Base-by-base conservation (phyloP, 2,113 vertebrate species). In the Serinus canaria region DNA sequence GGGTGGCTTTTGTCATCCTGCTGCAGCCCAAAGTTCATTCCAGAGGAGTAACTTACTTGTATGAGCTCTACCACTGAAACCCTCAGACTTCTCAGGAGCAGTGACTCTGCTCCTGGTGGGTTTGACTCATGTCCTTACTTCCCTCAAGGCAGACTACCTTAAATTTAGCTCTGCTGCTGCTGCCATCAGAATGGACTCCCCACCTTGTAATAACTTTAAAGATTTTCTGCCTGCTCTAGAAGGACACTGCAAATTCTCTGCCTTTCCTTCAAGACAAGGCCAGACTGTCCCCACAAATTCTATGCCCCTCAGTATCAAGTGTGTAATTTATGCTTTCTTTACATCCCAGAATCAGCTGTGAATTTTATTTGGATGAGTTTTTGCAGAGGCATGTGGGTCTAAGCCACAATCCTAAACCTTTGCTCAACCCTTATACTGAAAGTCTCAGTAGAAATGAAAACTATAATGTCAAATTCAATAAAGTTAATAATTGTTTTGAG, bases 121-220 rank as follows among this genome's bases (percentile, higher is more conserved):
- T 2, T 75, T 75, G 31, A 33, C 33, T 59, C 66, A 13, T 11
- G 35, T 11, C 28, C 25, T 83, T 67, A 25, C 31, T 80, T 81
- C 77, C 11, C 27, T 27, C 19, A 24, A 53, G 28, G 8, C 0
- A 4, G 16, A 41, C 27, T 59, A 72, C 25, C 23, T 31, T 44
- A 41, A 78, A 59, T 37, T 39, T 39, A 83, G 19, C 4, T 44
- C 19, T 50, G 14, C 3, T 43, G 8, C 23, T 68, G 39, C 27
- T 69, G 41, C 4, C 41, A 10, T 43, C 1, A 3, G 25, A 72
- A 79, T 15, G n/a, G 49, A 2, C 46, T 75, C 60, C 24, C 30
- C 15, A 0, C 1, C 2, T 12, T 10, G 9, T 0, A 44, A 27
- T 30, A n/a, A 22, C 50, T 70, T 53, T 33, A 55, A 59, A 24